phyloP scores from a whole-genome alignment of 2,888 invertebrate genomes.

The Anaspis maculata region DNA sequence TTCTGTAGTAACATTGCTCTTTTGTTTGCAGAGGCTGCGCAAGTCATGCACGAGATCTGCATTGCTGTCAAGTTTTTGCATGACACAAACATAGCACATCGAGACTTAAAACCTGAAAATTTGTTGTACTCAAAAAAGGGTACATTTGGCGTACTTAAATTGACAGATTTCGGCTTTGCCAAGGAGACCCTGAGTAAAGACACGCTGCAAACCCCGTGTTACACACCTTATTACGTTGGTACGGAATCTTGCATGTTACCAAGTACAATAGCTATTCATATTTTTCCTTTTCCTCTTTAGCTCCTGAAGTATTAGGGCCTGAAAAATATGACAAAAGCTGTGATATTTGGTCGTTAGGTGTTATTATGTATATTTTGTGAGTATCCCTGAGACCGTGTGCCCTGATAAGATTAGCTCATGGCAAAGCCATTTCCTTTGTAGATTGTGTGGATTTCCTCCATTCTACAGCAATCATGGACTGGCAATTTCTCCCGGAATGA shows the following conservation, averaged over 20 bases:
- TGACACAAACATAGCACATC: conserved; percentile 89
- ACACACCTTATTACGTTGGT: conserved; percentile 98
- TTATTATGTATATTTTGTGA: conserved; percentile 97
- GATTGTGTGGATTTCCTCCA: conserved; percentile 95
- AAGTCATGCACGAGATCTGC: conserved; percentile 95
- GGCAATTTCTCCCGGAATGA: conserved; percentile 99
- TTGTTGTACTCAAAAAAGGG: conserved; percentile 76
- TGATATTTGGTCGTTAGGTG: conserved; percentile 98
- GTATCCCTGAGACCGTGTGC: conserved; percentile 34
- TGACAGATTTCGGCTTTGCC: conserved; percentile 99
- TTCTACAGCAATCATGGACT: conserved; percentile 97
- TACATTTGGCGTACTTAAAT: conserved; percentile 74
- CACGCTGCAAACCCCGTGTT: conserved; percentile 94
- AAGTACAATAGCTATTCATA: conserved; percentile 1
- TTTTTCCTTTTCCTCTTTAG: conserved; percentile 23
- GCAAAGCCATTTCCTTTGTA: conserved; percentile 31
- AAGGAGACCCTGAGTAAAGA: conserved; percentile 84
- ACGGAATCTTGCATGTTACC: too few species aligned
- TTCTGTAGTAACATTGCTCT: background rate
- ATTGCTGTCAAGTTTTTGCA: conserved; percentile 91
- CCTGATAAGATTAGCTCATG: conserved; percentile 1
- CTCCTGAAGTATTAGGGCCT: conserved; percentile 78
- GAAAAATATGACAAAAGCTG: conserved; percentile 98
- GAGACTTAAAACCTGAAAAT: conserved; percentile 98
- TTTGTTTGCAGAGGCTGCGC: conserved; percentile 65